These are phyloP conservation scores for Adelosebastes latens DNA, from an alignment of 2,797 vertebrate genomes.

Conservation along the genomic window DNA sequence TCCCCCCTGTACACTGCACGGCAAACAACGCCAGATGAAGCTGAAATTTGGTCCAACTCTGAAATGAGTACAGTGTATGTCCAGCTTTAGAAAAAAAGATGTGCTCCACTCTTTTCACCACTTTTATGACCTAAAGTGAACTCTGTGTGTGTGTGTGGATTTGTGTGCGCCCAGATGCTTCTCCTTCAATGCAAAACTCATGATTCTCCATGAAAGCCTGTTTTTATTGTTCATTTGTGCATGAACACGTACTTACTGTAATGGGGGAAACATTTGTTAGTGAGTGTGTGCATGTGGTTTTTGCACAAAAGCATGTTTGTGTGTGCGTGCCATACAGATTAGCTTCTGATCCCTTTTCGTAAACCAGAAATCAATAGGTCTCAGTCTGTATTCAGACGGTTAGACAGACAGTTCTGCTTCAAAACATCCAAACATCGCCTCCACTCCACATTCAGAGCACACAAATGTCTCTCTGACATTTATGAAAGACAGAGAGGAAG, in stretches of 20 bases:
- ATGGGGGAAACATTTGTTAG: background rate
- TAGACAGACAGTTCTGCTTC: slow-evolving; percentile 70
- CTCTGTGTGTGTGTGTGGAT: background rate
- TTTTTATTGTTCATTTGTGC: background rate
- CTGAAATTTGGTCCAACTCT: too few species aligned
- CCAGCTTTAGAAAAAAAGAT: background rate
- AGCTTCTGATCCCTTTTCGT: slow-evolving; percentile 60
- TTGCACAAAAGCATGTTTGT: background rate
- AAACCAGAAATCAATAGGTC: slow-evolving; percentile 74
- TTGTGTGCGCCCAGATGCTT: background rate
- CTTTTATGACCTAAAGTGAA: background rate
- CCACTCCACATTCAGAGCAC: slow-evolving; percentile 69
- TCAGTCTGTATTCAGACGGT: slow-evolving; percentile 60
- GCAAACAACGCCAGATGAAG: too few species aligned
- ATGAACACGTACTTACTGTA: slow-evolving; percentile 9
- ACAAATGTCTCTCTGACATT: slow-evolving; percentile 59
- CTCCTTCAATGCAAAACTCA: background rate
- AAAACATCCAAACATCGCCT: slow-evolving; percentile 69
- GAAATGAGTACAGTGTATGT: too few species aligned
- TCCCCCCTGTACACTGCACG: too few species aligned
- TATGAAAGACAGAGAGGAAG: slow-evolving; percentile 38
- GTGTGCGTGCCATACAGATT: slow-evolving; percentile 52
- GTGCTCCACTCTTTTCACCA: background rate
- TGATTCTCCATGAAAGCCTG: slow-evolving; percentile 10
- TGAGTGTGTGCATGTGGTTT: background rate